phyloP scores from a whole-genome alignment of 2,797 vertebrate genomes.

The Xenops minutus region DNA sequence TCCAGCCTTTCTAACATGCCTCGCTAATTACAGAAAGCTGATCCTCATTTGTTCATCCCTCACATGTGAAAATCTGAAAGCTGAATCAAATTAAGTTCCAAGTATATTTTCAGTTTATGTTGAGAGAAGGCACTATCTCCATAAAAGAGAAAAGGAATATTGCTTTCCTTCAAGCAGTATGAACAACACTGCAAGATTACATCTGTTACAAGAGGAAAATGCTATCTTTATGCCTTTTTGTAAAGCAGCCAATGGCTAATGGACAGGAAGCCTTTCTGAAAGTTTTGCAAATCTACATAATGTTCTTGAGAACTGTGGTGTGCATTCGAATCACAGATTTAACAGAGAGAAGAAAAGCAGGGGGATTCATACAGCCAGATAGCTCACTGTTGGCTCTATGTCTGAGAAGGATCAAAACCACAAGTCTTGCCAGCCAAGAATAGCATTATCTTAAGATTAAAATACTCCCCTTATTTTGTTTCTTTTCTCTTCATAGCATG shows the following conservation, averaged over 20 bases:
- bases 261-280: slow-evolving; percentile 63
- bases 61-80: slow-evolving; percentile 31
- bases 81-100: slow-evolving; percentile 46
- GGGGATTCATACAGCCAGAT: slow-evolving; percentile 25
- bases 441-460: slow-evolving; percentile 65
- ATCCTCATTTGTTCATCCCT: neutral
- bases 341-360: neutral
- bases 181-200: slow-evolving; percentile 39
- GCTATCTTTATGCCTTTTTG: slow-evolving; percentile 63
- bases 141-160: slow-evolving; percentile 27
- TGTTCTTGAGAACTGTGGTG: slow-evolving; percentile 33
- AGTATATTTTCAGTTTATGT: slow-evolving; percentile 52
- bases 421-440: slow-evolving; percentile 51
- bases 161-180: slow-evolving; percentile 27
- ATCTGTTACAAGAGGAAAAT: slow-evolving; percentile 47
- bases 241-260: slow-evolving; percentile 70
- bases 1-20: neutral
- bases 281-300: slow-evolving; percentile 68
- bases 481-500: slow-evolving; percentile 30
- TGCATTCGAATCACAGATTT: slow-evolving; percentile 58
- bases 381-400: slow-evolving; percentile 51
- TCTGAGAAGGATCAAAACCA: slow-evolving; percentile 50
- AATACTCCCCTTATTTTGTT: slow-evolving; percentile 49
- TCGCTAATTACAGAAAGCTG: slow-evolving; percentile 12
- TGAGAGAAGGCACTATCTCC: slow-evolving; percentile 33